Evolutionary conservation across 2,888 invertebrate species (phyloP).

Genomic region (Parnassius smintheus): DNA sequence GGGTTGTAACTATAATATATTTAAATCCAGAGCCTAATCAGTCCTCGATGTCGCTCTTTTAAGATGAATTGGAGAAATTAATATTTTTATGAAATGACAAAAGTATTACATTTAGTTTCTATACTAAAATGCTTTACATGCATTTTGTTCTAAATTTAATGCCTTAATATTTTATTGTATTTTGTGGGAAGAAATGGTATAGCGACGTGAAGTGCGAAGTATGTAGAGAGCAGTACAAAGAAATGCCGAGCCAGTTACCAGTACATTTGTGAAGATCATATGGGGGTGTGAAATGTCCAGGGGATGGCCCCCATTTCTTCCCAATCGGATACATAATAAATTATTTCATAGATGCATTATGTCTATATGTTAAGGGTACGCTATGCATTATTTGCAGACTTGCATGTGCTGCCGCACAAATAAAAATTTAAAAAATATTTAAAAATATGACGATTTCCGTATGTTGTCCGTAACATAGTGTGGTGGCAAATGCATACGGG

Average conservation of each 20-base stretch:
- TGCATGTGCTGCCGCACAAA: slow-evolving; percentile 79
- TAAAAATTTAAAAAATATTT: slow-evolving; percentile 45
- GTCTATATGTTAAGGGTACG: slow-evolving; percentile 64
- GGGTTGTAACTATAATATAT: slow-evolving; percentile 59
- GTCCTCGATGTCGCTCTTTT: slow-evolving; percentile 64
- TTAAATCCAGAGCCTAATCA: slow-evolving; percentile 52
- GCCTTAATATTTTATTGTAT: slow-evolving; percentile 43
- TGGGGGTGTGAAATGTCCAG: slow-evolving; percentile 36
- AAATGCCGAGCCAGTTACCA: slow-evolving; percentile 74
- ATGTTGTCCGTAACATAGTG: slow-evolving; percentile 60
- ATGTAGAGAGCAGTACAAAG: slow-evolving; percentile 66
- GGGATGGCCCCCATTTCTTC: slow-evolving; percentile 52
- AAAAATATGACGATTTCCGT: slow-evolving; percentile 59
- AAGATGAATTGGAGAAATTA: slow-evolving; percentile 57
- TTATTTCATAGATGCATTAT: slow-evolving; percentile 60
- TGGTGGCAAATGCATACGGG: slow-evolving; percentile 77
- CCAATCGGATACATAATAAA: slow-evolving; percentile 47
- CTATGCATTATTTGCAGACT: slow-evolving; percentile 72
- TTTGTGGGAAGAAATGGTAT: slow-evolving; percentile 59
- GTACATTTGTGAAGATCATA: slow-evolving; percentile 40
- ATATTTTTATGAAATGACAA: slow-evolving; percentile 77
- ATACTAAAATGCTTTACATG: slow-evolving; percentile 48
- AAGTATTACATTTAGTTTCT: slow-evolving; percentile 73
- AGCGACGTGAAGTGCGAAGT: slow-evolving; percentile 34
- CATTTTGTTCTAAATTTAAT: slow-evolving; percentile 58